Evolutionary conservation across 2,797 vertebrate species (phyloP), one percentile per base, ranked within the genome.

Genomic region (Chelon auratus): DNA sequence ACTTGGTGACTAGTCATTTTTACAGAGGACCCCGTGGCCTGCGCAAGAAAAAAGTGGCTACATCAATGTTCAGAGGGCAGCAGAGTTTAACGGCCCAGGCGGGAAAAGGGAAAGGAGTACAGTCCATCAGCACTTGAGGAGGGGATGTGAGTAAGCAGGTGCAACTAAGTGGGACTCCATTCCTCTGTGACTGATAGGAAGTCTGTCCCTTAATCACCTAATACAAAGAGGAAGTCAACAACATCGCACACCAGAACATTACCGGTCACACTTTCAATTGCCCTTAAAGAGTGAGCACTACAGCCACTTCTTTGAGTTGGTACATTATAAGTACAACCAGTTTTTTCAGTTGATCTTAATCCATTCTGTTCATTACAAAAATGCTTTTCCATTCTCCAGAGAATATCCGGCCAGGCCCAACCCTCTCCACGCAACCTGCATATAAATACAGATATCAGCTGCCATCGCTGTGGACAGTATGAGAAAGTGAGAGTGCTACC

Each of bases 1-100:
- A 74, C 71, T 89, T 77, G 81, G 78, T 40, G 55, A 81, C 75
- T 18, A 75, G 72, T 87, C 62, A 64, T 87, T 89, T 89, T 83
- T 76, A 78, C 70, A 72, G 73, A 68, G 52, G 65, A 77, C 77
- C 80, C 61, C 5, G 30, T 84, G 80, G 83, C 72, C 83, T 54
- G 55, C 45, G 59, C 58, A 68, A 58, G 36, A 54, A 40, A 62
- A 50, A 78, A 72, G 67, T 69, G 82, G 37, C 50, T 69, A 80
- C 77, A 84, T 84, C 67, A 70, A 50, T 84, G 86, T 73, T 69
- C 72, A 61, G 62, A 22, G 60, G 78, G 68, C 66, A 66, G 78
- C 58, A 62, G 43, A 70, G 80, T 79, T 85, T 86, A 86, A 84
- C 54, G 10, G 64, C 69, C 26, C 50, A 51, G 63, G 37, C 7